A percentile compares a stretch with the other conserved stretches of the same genome.
These are phyloP conservation scores for Ophiothrix spiculata DNA, from an alignment of 35 echinoderm and acorn worm genomes.

Conservation along the genomic window DNA sequence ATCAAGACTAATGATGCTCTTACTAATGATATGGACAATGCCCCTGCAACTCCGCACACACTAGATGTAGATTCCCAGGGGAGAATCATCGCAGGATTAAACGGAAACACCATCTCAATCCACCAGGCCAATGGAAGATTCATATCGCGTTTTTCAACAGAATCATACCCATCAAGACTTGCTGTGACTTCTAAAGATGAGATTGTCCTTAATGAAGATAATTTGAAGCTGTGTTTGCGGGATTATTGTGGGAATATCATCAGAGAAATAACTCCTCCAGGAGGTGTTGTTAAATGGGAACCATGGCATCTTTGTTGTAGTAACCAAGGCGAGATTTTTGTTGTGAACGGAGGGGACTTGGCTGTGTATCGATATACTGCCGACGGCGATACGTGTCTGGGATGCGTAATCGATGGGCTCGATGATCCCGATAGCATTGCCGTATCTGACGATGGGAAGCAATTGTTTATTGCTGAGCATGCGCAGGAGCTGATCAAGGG, in stretches of 20 bases:
- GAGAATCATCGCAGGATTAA: not conserved
- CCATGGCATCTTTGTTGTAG: not conserved
- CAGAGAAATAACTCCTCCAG: not conserved
- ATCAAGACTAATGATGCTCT: not conserved
- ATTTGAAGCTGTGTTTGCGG: not conserved
- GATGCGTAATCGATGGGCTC: not conserved
- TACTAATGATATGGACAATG: not conserved
- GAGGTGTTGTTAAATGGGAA: not conserved
- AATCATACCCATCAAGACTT: not conserved
- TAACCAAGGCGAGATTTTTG: slow-evolving; percentile 1
- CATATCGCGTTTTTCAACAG: not conserved
- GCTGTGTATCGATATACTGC: not conserved
- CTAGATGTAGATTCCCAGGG: not conserved
- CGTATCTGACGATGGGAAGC: not conserved
- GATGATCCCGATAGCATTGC: not conserved
- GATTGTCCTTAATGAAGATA: not conserved
- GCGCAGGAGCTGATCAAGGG: not conserved
- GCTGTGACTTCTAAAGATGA: not conserved
- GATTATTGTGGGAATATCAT: not conserved
- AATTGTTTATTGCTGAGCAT: not conserved
- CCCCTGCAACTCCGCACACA: not conserved
- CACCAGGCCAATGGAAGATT: not conserved
- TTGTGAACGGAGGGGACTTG: not conserved
- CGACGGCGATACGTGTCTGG: not conserved
- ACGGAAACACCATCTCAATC: not conserved